Evolutionary conservation across 2,113 vertebrate species (phyloP).

Genomic region (Scophthalmus maximus): DNA sequence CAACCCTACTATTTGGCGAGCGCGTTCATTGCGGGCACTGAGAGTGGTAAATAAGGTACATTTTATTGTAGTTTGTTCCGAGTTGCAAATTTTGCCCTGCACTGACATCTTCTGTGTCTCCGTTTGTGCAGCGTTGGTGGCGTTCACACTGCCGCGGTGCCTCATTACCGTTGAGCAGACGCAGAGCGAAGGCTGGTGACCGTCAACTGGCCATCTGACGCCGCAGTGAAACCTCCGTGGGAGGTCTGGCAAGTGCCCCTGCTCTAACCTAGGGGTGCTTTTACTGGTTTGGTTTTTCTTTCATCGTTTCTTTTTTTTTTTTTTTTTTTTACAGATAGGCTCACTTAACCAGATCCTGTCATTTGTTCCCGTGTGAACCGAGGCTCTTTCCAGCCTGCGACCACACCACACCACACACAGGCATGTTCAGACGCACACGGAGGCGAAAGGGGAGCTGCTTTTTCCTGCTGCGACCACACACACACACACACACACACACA

Average conservation of each 20-base stretch:
- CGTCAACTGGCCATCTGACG: slow-evolving; percentile 62
- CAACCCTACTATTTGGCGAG: neutral
- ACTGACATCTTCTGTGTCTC: slow-evolving; percentile 18
- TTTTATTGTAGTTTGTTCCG: slow-evolving; percentile 38
- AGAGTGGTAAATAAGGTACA: slow-evolving; percentile 1
- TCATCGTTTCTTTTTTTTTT: too few relatives aligned
- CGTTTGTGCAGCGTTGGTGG: slow-evolving; percentile 21
- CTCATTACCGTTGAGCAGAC: slow-evolving; percentile 41
- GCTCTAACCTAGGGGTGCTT: slow-evolving; percentile 41
- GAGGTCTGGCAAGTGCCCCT: slow-evolving; percentile 63
- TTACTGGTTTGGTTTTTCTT: slow-evolving; percentile 63
- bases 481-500: slow-evolving; percentile 21
- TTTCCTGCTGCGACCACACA: slow-evolving; percentile 47
- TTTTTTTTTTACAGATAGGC: slow-evolving; percentile 69
- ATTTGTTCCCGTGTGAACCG: slow-evolving; percentile 70
- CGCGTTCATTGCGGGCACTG: slow-evolving; percentile 10
- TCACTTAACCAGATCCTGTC: slow-evolving; percentile 70
- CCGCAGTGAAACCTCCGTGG: slow-evolving; percentile 49
- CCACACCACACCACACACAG: slow-evolving; percentile 73
- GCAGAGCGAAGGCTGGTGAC: slow-evolving; percentile 51
- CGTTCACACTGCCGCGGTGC: slow-evolving; percentile 22
- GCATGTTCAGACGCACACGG: slow-evolving; percentile 32
- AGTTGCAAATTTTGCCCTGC: slow-evolving; percentile 13
- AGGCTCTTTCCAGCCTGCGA: slow-evolving; percentile 48
- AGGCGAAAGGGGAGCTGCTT: slow-evolving; percentile 41